Evolutionary conservation across 2,113 vertebrate species (phyloP).

Genomic region (Forbesichthys agassizii): DNA sequence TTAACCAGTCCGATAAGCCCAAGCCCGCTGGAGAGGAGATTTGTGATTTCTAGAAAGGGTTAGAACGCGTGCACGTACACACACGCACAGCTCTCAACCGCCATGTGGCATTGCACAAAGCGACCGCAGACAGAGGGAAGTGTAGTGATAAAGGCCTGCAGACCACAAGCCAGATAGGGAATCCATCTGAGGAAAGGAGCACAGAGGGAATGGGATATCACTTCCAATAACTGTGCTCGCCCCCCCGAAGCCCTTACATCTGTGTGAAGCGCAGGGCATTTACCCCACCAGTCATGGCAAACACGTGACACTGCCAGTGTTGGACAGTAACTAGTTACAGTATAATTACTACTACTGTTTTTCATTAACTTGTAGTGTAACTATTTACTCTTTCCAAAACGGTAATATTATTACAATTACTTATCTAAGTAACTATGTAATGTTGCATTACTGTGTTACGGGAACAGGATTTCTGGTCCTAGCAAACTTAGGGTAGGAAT

Average conservation of each 20-base stretch:
- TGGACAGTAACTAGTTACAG: too few species aligned
- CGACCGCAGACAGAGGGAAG: slow-evolving; percentile 12
- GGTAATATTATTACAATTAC: too few species aligned
- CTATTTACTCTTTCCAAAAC: too few species aligned
- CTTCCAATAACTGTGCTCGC: slow-evolving; percentile 40
- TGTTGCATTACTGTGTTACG: too few species aligned
- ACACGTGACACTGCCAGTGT: neutral
- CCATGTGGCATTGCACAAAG: slow-evolving; percentile 17
- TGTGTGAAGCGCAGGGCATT: slow-evolving; percentile 29
- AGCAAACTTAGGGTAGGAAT: too few species aligned
- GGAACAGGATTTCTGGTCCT: too few species aligned
- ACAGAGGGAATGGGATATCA: slow-evolving; percentile 34
- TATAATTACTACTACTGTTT: too few species aligned
- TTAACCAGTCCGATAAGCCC: slow-evolving; percentile 14
- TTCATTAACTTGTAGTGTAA: too few species aligned
- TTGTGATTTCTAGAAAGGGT: slow-evolving; percentile 22
- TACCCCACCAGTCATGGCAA: slow-evolving; percentile 33
- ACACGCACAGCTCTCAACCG: slow-evolving; percentile 10
- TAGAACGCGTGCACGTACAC: neutral
- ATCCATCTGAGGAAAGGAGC: slow-evolving; percentile 38
- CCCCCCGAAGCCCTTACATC: slow-evolving; percentile 36
- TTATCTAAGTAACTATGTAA: too few species aligned
- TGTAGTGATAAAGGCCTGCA: slow-evolving; percentile 32
- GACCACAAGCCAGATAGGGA: slow-evolving; percentile 41
- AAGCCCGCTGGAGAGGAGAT: slow-evolving; percentile 14